Evolutionary conservation across 2,888 invertebrate species (phyloP), one percentile per base, ranked within the genome.

Genomic region (Troglohyphantes excavatus): DNA sequence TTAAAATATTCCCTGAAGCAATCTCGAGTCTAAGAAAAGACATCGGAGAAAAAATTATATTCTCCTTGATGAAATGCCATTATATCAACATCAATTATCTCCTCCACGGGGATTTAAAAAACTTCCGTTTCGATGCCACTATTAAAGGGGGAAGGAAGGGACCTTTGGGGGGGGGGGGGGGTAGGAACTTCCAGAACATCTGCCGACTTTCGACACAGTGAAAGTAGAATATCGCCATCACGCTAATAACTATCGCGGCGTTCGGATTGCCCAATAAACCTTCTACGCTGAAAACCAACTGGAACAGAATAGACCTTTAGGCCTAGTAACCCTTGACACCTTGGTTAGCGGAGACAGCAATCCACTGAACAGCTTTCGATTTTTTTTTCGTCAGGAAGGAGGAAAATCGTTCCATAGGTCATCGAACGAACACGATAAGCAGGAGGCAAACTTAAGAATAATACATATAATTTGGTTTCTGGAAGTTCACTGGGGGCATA

Each of bases 271-370:
- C 61, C 82, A 82, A 82, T 72, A 59, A 59, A 61, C 53, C 39
- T 27, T 9, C 59, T 6, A 6, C 39, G 0, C 65, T n/a, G 29
- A 75, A 78, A 43, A 67, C 26, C 79, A 79, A 46, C 65, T 68
- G 53, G 67, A 68, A 68, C 46, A 39, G 67, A 53, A 76, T 39
- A 19, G 59, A 65, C 33, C 78, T 59, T 27, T 39, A 73, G 83
- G 83, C 83, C 83, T 83, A 83, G 61, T 83, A 73, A 83, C 83
- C 83, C 46, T 46, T 83, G 83, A 83, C 83, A 65, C 39, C 27
- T 65, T 61, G 9, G 2, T 17, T 59, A 70, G 63, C 13, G 19
- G 63, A 29, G 63, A 29, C 53, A 9, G 11, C 43, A 46, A 46
- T n/a, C 23, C 26, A 7, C 13, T 46, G 61, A 82, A 39, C 70